Base-by-base conservation (phyloP, 2,113 vertebrate genomes). In the Ictidomys tridecemlineatus region DNA sequence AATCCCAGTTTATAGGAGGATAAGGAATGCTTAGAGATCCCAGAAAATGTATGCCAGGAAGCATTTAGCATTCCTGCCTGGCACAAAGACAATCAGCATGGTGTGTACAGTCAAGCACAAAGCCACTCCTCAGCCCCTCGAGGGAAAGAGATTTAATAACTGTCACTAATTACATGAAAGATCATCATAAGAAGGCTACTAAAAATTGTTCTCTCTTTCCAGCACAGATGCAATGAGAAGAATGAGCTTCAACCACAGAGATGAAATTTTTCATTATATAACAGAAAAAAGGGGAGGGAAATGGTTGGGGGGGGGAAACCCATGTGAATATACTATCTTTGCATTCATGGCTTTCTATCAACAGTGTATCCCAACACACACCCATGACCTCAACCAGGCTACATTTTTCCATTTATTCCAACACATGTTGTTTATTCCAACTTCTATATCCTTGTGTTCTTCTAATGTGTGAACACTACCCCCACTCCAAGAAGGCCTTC, bases 91-190 rank as follows among this genome's bases (percentile, higher is more conserved):
- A 87, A 79, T 79, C 53, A 89, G 3, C 37, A 48, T 51, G 17
- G 9, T 48, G 4, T 56, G 37, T 37, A 94, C 8, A 86, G 8
- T 73, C 78, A 97, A 39, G 53, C 26, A 85, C 48, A 87, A 96
- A 78, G 63, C 13, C 39, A 93, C 51, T 95, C 9, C 70, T 92
- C 53, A 53, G 42, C 0, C 30, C 34, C 45, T 92, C 26, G 70
- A 83, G 79, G 24, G 61, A 92, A 96, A 85, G 26, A 56, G 42
- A 88, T 87, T 93, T 95, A 84, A 74, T 61, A 96, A 96, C 32
- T 80, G 51, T 91, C 65, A 79, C 67, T 92, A 94, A 95, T 93
- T 91, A 92, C 72, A 94, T 92, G 45, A 79, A 96, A 78, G 28
- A 90, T 39, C 7, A 86, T 86, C 48, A 70, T 90, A 90, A 90